Conservation (phyloP, 2,113 vertebrate genomes). For the Gorsachius goisagi region DNA sequence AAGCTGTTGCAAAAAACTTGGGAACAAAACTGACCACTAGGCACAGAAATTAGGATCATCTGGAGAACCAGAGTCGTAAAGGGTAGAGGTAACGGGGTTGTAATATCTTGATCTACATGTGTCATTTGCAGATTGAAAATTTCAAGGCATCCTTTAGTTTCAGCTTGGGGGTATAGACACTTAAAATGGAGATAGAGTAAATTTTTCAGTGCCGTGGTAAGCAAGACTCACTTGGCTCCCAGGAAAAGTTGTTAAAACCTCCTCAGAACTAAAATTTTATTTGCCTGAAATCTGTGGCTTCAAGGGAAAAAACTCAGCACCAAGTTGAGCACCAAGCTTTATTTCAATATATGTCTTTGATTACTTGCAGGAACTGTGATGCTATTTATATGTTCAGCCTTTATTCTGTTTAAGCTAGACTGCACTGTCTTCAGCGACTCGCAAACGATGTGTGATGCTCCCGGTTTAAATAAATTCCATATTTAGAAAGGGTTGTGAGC, state of each 20-base stretch:
- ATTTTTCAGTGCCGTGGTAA: background rate
- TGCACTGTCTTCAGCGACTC: background rate
- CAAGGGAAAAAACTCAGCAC: background rate
- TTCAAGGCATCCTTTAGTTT: background rate
- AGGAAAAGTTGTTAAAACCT: background rate
- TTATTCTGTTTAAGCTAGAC: background rate
- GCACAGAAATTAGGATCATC: background rate
- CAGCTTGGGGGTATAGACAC: background rate
- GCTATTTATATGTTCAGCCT: background rate
- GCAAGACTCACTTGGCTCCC: background rate
- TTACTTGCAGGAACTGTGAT: background rate
- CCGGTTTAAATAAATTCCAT: constrained; percentile 53
- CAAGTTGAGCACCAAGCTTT: background rate
- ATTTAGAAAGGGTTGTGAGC: constrained; percentile 47
- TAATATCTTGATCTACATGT: background rate
- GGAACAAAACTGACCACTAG: background rate
- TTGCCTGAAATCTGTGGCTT: background rate
- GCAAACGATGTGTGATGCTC: constrained; percentile 14
- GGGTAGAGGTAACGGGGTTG: background rate
- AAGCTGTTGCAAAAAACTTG: background rate
- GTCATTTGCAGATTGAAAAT: background rate
- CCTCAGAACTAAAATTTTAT: background rate
- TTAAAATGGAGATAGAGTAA: background rate
- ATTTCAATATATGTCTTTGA: background rate
- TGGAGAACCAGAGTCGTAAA: background rate